Evolutionary conservation across 2,113 vertebrate species (phyloP), one percentile per base, ranked within the genome.

Genomic region (Tylochromis polylepis): DNA sequence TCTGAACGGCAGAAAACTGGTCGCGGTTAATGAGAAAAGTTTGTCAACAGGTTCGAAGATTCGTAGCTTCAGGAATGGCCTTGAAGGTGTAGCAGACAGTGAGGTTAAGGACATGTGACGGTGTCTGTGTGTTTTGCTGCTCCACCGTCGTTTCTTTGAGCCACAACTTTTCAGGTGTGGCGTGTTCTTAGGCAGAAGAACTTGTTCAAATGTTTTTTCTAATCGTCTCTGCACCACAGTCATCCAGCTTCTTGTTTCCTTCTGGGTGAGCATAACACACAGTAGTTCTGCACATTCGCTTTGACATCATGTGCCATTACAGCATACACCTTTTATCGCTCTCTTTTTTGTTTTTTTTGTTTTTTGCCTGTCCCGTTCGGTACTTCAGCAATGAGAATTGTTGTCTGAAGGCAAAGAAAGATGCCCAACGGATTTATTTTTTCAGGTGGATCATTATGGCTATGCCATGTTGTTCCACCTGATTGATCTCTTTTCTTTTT

Each of bases 41-140:
- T 38, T n/a, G 31, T 38, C 60, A 65, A 12, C 11, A 43, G 34
- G 38, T n/a, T 16, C 29, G n/a, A 46, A 10, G 14, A 46, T 12
- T 46, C 12, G 14, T 65, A 0, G 18, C 60, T 38, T 65, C 60
- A n/a, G 31, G 20, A 3, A 36, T 43, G 5, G 2, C 31, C 11
- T 36, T n/a, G 18, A 20, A 65, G 18, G 11, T 24, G 22, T 24
- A 3, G 0, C 59, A 36, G 36, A 36, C 16, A 3, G 4, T 12
- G 31, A 12, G 3, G 10, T 65, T 65, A n/a, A 36, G 31, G 11
- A n/a, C 31, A 65, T 8, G 60, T 65, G 59, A 36, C 31, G 0
- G 49, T 18, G 16, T 53, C 18, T 62, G 3, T 18, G 1, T 12
- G 18, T n/a, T n/a, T 65, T 65, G 3, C 60, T 12, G 18, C 60